These are phyloP conservation scores for Drosophila willistoni DNA, from an alignment of 1,140 invertebrate species.

Conservation along the genomic window DNA sequence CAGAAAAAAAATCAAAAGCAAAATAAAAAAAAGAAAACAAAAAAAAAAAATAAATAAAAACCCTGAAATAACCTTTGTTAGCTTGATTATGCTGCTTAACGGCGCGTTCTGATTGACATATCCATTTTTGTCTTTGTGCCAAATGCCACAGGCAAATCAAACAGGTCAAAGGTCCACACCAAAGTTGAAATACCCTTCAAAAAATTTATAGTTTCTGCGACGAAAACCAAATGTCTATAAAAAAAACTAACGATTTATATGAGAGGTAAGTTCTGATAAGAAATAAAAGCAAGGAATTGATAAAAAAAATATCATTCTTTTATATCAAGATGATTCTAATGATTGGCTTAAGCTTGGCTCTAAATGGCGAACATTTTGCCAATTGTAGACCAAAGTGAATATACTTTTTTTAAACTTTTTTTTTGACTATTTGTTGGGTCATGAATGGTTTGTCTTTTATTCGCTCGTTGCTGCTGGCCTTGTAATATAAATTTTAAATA, in stretches of 20 bases:
- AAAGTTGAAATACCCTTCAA: not conserved
- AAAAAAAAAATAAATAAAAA: constrained; percentile 15
- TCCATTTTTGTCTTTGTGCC: constrained; percentile 45
- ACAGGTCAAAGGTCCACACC: not conserved
- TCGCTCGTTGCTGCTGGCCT: not conserved
- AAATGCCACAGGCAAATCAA: constrained; percentile 20
- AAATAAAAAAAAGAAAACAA: constrained; percentile 6
- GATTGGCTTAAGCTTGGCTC: too few relatives aligned
- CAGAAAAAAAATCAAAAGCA: constrained; percentile 23
- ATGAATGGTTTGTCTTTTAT: constrained; percentile 13
- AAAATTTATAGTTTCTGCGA: not conserved
- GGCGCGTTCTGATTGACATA: constrained; percentile 60
- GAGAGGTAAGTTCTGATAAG: too few relatives aligned
- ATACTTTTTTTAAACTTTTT: not conserved
- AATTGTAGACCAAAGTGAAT: not conserved
- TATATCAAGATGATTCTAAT: too few relatives aligned
- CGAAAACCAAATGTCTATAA: too few relatives aligned
- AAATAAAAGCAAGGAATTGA: too few relatives aligned
- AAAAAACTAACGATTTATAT: too few relatives aligned
- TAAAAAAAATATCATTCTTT: too few relatives aligned
- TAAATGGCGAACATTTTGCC: not conserved
- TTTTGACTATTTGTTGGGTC: not conserved
- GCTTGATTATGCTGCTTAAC: constrained; percentile 69
- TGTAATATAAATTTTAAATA: constrained; percentile 41
- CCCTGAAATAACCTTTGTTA: constrained; percentile 33